Evolutionary conservation across 30 jellyfish, hydroid and myxozoan species (phyloP), one percentile per base, ranked within the genome.

Genomic region (Pseudorhiza aurosa): DNA sequence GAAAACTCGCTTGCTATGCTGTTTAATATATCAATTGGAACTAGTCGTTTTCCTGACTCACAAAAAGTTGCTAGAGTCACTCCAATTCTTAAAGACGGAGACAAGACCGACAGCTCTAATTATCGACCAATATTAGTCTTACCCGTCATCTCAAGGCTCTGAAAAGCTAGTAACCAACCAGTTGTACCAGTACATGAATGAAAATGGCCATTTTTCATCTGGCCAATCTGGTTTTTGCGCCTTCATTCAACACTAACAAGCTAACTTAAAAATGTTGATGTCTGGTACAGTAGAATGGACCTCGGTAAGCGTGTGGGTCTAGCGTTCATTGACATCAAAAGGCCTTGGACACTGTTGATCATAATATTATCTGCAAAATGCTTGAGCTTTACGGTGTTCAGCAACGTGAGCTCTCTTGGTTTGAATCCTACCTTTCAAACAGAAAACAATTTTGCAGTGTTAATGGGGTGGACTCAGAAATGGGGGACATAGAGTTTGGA

Each of bases 71-170:
- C 87, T 74, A 25, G 87, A 51, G 75, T 76, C 40, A 56, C 88
- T 37, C 80, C 80, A 28, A 57, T 76, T 33, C 40, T 56, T 57
- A 76, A 56, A 57, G 88, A 58, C 40, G 88, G 88, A n/a, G 88
- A 58, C 17, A 58, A 39, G 88, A 28, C 88, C 18, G 44, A 57
- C 1, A 76, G 58, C 55, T 58, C 80, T 19, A 57, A 57, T 51
- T 76, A 59, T 37, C 81, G 88, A 57, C 80, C 81, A 57, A 76
- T 76, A 37, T 59, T 36, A 31, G 80, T 59, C 30, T 37, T 76
- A 58, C 88, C 56, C 26, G 80, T 60, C 69, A 58, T 33, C 88
- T 21, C 85, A 72, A 72, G 56, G 85, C 85, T 72, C 74, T 72
- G 85, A 72, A 47, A 72, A 27, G 11, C 78, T 40, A 4, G 68